Conservation (phyloP, 37 sponge, comb jelly and placozoan species). For the Spongilla lacustris region DNA sequence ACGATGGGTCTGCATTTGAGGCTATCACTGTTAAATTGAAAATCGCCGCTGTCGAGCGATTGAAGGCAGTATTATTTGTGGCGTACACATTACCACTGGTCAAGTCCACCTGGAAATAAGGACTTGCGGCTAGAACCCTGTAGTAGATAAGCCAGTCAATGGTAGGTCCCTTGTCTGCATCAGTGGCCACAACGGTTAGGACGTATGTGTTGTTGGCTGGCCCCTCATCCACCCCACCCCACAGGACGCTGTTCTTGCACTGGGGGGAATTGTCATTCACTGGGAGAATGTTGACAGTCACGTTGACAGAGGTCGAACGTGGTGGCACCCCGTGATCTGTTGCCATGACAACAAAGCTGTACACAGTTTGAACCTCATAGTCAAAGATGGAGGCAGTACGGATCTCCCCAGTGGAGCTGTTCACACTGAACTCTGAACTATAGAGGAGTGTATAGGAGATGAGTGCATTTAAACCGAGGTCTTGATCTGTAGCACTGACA, state of each 20-base stretch:
- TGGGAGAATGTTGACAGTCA: constrained; percentile 50
- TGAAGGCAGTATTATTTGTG: constrained; percentile 12
- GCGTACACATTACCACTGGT: constrained; percentile 40
- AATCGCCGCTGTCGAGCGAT: not conserved
- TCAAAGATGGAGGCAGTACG: constrained; percentile 23
- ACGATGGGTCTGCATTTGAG: constrained; percentile 15
- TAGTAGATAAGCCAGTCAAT: not conserved
- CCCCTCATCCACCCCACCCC: constrained; percentile 29
- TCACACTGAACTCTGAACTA: constrained; percentile 43
- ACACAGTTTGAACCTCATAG: constrained; percentile 47
- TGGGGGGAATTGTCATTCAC: constrained; percentile 80
- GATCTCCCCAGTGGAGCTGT: constrained; percentile 62
- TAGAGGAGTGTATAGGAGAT: constrained; percentile 36
- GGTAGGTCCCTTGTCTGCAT: constrained; percentile 62
- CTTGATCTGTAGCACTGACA: constrained; percentile 55
- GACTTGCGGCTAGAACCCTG: not conserved
- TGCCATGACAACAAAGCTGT: constrained; percentile 55
- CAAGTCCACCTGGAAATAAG: not conserved
- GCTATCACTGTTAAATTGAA: constrained; percentile 44
- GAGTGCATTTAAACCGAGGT: constrained; percentile 47
- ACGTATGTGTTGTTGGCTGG: constrained; percentile 17
- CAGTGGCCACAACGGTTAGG: constrained; percentile 49
- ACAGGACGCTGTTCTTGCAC: constrained; percentile 14
- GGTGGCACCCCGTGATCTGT: constrained; percentile 35
- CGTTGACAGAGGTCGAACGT: constrained; percentile 27